Percentiles rank a stretch among this genome's conserved stretches.
These are phyloP conservation scores for Nipponia nippon DNA, from an alignment of 2,113 vertebrate species.

Conservation along the genomic window DNA sequence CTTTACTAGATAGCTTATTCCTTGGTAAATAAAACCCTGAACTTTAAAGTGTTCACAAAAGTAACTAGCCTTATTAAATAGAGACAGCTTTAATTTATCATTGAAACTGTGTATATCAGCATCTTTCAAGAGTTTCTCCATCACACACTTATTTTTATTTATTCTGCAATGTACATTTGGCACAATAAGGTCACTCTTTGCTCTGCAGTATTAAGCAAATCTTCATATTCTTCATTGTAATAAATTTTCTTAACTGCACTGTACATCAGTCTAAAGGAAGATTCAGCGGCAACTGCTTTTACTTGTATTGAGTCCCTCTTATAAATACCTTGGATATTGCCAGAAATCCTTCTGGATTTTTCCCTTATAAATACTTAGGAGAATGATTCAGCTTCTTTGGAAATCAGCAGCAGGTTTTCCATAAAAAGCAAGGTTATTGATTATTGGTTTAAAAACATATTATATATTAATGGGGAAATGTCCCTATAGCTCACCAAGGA, in stretches of 20 bases:
- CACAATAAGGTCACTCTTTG: neutral
- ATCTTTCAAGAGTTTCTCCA: neutral
- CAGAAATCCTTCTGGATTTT: neutral
- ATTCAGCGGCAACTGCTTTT: neutral
- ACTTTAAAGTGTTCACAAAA: neutral
- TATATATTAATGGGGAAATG: neutral
- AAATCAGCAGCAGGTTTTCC: neutral
- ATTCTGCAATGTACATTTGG: neutral
- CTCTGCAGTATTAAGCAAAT: neutral
- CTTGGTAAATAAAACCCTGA: neutral
- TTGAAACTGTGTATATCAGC: neutral
- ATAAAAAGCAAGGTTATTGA: neutral
- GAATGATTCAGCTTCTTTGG: neutral
- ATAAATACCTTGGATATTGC: neutral
- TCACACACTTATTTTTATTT: neutral
- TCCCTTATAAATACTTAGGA: neutral
- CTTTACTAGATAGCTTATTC: neutral
- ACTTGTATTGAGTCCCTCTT: neutral
- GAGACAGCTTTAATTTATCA: neutral
- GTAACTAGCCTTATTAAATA: neutral
- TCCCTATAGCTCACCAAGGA: neutral
- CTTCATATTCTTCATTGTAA: neutral
- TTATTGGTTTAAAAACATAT: neutral
- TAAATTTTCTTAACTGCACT: neutral
- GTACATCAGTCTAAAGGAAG: neutral